Base-by-base conservation (phyloP, 2,888 invertebrate species). In the Drosophila ustulata region DNA sequence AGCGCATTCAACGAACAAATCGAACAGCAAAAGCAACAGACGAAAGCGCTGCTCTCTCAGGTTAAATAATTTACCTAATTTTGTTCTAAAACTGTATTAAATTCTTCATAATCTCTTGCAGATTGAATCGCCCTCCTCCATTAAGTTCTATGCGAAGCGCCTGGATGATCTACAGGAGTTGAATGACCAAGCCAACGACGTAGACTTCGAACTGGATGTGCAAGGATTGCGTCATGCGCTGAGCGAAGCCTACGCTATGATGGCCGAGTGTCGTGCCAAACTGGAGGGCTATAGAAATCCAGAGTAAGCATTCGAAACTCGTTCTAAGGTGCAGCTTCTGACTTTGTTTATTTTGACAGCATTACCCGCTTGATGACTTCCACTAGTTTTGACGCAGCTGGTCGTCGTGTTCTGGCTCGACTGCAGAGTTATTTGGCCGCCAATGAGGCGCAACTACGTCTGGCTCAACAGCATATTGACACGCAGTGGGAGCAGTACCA, bases 401-500 rank as follows among this genome's bases (percentile, higher is more conserved):
- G 88, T 57, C 91, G 91, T 1, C 90, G 95, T 69, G 94, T 95
- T 56, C 93, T 97, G 57, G 93, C 94, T 0, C 95, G 95, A 8
- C 94, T 98, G 4, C 94, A 95, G 82, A 95, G 95, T 58, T 93
- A 95, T 32, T 93, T 95, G 1, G 95, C 95, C 81, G 96, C 96
- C 80, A 94, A 97, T 30, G 95, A 96, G 75, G 95, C 94, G 0
- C 97, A 97, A 82, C 88, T 97, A 5, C 93, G 94, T 3, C 95
- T 96, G 88, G 95, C 96, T 0, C 95, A 95, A 71, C 94, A 94
- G 66, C 94, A 95, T 2, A 93, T 98, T 3, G 96, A 97, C 88
- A 93, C 95, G 55, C 95, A 96, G 78, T 97, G 97, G 97, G 94
- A 95, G 30, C 94, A 94, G 66, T 94, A 93, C 82, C 94, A 94